Percentiles rank a stretch among this genome's conserved stretches.
Conservation (phyloP, 2,888 invertebrate species). For the Drosophila helvetica region DNA sequence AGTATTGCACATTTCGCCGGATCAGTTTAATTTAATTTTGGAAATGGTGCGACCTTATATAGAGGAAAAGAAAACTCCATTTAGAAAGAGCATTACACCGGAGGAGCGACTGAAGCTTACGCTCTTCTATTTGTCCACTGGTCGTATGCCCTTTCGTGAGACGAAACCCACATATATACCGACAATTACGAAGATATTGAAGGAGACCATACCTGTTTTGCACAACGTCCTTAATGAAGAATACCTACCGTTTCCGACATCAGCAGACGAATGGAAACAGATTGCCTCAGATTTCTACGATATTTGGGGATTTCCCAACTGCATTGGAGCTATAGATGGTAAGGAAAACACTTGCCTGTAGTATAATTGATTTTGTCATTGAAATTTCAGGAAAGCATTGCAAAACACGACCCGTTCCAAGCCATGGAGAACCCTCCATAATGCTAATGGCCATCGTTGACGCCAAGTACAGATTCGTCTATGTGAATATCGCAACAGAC, state of each 20-base stretch:
- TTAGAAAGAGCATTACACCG: not conserved
- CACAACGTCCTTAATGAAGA: not conserved
- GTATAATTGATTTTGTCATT: not conserved
- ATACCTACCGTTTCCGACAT: not conserved
- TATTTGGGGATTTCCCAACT: not conserved
- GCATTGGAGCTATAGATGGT: not conserved
- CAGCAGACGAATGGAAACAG: not conserved
- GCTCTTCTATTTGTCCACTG: not conserved
- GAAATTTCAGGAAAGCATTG: not conserved
- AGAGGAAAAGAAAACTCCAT: not conserved
- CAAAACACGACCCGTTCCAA: not conserved
- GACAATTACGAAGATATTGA: not conserved
- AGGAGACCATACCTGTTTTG: not conserved
- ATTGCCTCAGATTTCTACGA: not conserved
- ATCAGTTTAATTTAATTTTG: not conserved
- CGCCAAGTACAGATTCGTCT: slow-evolving; percentile 1
- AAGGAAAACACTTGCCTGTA: not conserved
- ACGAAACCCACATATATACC: not conserved
- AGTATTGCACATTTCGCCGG: not conserved
- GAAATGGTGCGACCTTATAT: not conserved
- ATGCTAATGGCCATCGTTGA: slow-evolving; percentile 1
- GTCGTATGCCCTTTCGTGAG: not conserved
- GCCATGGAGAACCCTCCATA: not conserved
- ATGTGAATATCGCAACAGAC: not conserved
- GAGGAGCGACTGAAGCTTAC: not conserved